Conservation (phyloP, 2,113 vertebrate species). For the Myotis lucifugus region DNA sequence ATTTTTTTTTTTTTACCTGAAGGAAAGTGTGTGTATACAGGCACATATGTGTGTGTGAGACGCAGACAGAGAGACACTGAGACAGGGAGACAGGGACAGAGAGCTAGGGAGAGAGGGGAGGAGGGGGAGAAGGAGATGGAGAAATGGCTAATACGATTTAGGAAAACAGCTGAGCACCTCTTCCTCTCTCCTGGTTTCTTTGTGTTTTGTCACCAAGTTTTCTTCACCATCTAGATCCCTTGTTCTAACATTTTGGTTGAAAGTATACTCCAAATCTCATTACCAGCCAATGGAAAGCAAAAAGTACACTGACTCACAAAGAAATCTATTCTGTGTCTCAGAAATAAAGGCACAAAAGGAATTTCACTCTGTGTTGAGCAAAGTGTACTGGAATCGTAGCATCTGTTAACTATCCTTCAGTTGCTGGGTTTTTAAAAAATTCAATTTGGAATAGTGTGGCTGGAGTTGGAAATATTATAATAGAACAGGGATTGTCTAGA, state of each 20-base stretch:
- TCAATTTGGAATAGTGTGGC: neutral
- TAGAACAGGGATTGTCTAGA: neutral
- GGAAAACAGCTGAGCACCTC: fast-evolving
- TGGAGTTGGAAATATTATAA: neutral
- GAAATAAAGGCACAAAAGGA: slow-evolving; percentile 1
- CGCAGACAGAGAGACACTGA: neutral
- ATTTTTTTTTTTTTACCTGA: neutral
- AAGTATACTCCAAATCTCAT: neutral
- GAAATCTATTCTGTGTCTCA: neutral
- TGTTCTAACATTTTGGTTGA: neutral
- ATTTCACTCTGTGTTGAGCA: slow-evolving; percentile 22
- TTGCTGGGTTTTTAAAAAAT: neutral
- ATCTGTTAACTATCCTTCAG: slow-evolving; percentile 3
- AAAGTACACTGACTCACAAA: neutral
- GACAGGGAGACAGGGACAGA: neutral
- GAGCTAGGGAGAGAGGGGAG: neutral
- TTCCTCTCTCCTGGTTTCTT: neutral
- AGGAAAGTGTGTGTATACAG: neutral
- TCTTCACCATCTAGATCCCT: neutral
- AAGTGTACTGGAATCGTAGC: neutral
- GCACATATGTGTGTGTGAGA: neutral
- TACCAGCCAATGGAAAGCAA: neutral
- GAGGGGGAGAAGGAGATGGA: neutral
- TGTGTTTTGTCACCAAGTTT: neutral
- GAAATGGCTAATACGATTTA: neutral